A percentile compares a stretch with the other conserved stretches of the same genome.
phyloP scores from a whole-genome alignment of 2,888 invertebrate genomes.

The Dysmachus trigonus region DNA sequence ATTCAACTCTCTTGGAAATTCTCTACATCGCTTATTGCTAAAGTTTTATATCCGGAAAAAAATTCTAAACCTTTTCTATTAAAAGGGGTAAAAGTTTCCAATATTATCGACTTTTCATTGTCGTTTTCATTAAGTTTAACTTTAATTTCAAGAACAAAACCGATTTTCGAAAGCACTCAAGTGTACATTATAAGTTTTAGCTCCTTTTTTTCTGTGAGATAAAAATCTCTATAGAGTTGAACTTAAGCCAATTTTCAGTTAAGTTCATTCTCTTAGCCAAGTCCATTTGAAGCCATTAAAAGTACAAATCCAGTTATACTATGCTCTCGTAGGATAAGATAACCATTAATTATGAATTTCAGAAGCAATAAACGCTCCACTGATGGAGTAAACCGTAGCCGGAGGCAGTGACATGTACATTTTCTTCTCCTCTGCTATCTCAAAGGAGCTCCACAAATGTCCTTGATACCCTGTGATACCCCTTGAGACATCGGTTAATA shows the following conservation, averaged over 20 bases:
- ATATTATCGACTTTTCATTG: background rate
- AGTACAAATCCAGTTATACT: background rate
- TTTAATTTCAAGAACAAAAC: background rate
- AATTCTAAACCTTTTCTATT: background rate
- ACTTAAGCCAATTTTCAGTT: background rate
- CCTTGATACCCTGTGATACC: background rate
- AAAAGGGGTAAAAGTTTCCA: background rate
- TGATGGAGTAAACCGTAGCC: background rate
- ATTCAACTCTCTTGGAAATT: background rate
- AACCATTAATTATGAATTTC: background rate
- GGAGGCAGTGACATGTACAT: background rate
- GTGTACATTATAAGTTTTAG: background rate
- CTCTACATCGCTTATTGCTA: background rate
- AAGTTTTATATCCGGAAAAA: no score
- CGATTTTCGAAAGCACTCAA: background rate
- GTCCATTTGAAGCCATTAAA: background rate
- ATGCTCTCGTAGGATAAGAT: background rate
- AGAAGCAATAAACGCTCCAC: background rate
- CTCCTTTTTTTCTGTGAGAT: background rate
- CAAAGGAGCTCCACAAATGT: background rate
- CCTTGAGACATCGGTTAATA: conserved; percentile 1
- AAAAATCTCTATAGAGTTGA: background rate
- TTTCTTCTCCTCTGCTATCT: background rate
- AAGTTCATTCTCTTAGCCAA: background rate
- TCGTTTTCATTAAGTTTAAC: background rate